Percentiles rank a stretch among this genome's conserved stretches.
phyloP scores from a whole-genome alignment of 2,888 invertebrate genomes.

The Lithophane socia region DNA sequence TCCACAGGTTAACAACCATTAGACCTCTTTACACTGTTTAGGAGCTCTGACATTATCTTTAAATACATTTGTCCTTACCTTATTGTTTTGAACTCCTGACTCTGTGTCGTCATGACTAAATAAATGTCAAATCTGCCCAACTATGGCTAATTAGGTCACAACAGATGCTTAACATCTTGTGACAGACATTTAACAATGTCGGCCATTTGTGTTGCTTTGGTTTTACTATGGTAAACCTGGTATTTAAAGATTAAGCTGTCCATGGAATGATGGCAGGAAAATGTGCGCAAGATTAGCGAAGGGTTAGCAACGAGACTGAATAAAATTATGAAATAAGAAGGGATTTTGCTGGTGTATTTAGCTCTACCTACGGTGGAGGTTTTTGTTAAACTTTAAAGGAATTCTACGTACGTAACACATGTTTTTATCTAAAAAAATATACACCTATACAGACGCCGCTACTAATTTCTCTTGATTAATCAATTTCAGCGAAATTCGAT shows the following conservation, averaged over 20 bases:
- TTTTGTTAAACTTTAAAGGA: background rate
- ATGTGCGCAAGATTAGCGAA: background rate
- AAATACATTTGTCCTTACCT: constrained; percentile 55
- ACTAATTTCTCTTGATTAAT: background rate
- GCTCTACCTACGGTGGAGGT: background rate
- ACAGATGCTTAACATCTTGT: constrained; percentile 47
- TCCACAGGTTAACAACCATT: constrained; percentile 31
- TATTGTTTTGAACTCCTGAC: constrained; percentile 53
- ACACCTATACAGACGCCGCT: background rate
- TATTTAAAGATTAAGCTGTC: constrained; percentile 39
- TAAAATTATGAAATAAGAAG: background rate
- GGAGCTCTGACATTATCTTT: constrained; percentile 58
- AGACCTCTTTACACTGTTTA: constrained; percentile 45
- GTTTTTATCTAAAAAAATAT: no score
- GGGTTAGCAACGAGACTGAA: background rate
- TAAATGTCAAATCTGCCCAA: constrained; percentile 61
- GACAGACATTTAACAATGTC: constrained; percentile 53
- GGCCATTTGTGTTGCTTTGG: constrained; percentile 29
- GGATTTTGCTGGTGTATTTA: background rate
- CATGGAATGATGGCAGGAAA: background rate
- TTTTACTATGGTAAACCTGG: constrained; percentile 21
- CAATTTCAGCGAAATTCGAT: constrained; percentile 10
- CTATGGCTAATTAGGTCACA: constrained; percentile 58
- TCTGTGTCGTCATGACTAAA: constrained; percentile 36
- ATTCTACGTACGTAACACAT: background rate